Evolutionary conservation across 1,140 invertebrate species (phyloP), one percentile per base, ranked within the genome.

Genomic region (Cryptotermes secundus): DNA sequence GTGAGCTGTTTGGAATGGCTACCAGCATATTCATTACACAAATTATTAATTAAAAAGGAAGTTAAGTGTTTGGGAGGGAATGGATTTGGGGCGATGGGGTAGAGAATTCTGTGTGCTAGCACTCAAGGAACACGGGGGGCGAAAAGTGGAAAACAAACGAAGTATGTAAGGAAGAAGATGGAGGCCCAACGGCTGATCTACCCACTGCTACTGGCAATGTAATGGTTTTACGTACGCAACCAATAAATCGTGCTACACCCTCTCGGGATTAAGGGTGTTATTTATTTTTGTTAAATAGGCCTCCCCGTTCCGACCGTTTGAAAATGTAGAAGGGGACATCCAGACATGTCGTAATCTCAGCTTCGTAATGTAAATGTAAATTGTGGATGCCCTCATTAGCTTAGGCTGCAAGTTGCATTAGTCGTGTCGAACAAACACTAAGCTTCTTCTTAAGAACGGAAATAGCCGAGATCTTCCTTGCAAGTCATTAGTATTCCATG

Each of bases 1-100:
- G 26, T 31, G 59, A 72, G 59, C 59, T 72, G 59, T 72, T 72
- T 72, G 59, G 59, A 72, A 31, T 72, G 14, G 59, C 59, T 72
- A 72, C 59, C 59, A 72, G 59, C 59, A 72, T 31, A 72, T 72
- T 72, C 59, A 72, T 72, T 72, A 72, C 59, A 72, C 59, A 72
- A 72, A 72, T 72, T 72, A 72, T 72, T 72, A 72, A 72, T 72
- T 72, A 72, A 72, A 72, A 72, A 72, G n/a, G 59, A 72, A 72
- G 26, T 31, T 72, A 72, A 72, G 59, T 72, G 59, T 72, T 72
- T 31, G 59, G 59, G 59, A 31, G 59, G 59, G 59, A 72, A 72
- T 72, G 59, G 59, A 72, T 72, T 72, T 72, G 9, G 59, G 59
- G 14, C 4, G n/a, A 1, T 26, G 26, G 9, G 26, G 26, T n/a